A percentile compares a stretch with the other conserved stretches of the same genome.
Conservation (phyloP, 2,888 invertebrate genomes). For the Pandemis corylana region DNA sequence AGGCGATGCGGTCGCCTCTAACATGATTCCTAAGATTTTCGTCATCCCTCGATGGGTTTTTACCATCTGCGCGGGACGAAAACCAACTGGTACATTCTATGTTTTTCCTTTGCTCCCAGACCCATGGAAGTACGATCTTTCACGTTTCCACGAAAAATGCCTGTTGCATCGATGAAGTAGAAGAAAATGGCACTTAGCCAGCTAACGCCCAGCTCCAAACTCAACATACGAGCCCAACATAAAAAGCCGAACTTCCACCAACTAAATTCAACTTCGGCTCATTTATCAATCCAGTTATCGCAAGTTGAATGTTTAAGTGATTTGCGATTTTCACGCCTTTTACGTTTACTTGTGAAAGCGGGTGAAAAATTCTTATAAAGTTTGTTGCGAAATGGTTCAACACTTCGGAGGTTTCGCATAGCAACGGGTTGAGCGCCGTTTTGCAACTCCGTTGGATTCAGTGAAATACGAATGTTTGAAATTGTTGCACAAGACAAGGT, state of each 20-base stretch:
- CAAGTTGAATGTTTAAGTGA: constrained; percentile 8
- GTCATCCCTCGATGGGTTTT: too few relatives aligned
- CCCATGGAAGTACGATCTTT: too few relatives aligned
- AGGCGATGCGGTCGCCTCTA: too few relatives aligned
- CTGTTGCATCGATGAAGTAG: neutral
- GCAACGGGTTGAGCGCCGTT: too few relatives aligned
- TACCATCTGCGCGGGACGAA: too few relatives aligned
- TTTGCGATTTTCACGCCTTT: constrained; percentile 16
- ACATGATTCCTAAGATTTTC: too few relatives aligned
- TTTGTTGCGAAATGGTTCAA: neutral
- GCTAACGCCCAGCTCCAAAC: neutral
- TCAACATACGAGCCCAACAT: neutral
- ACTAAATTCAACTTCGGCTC: constrained; percentile 1
- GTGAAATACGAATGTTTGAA: too few relatives aligned
- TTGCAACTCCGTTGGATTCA: too few relatives aligned
- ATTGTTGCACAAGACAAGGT: too few relatives aligned
- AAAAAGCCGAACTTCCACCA: neutral
- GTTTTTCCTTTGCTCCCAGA: too few relatives aligned
- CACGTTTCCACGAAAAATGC: neutral
- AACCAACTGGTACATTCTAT: too few relatives aligned
- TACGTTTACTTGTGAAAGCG: constrained; percentile 10
- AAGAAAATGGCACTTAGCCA: neutral
- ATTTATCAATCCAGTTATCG: constrained; percentile 12
- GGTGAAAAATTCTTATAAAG: neutral
- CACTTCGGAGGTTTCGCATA: too few relatives aligned